Base-by-base conservation (phyloP, 1,140 invertebrate genomes). In the Procambarus clarkii region DNA sequence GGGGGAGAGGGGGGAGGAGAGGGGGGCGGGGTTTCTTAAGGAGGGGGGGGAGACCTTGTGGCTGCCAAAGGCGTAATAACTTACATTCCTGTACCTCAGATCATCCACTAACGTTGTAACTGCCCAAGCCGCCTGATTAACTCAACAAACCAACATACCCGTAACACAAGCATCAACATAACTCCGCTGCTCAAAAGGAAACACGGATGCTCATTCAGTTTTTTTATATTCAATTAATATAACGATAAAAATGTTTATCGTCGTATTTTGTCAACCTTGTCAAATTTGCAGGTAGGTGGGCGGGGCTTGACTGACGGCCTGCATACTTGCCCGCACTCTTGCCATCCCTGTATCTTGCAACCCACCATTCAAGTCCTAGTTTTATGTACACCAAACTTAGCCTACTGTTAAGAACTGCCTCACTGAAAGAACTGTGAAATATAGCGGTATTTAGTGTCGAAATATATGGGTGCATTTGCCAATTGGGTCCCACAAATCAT, bases 31-130 rank as follows among this genome's bases (percentile, higher is more conserved):
- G 34, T 34, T 34, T 34, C 34, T 34, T 34, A 34, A 34, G 34
- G 34, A 34, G 64, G 45, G 60, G 60, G 11, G 64, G 69, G 45
- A 34, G 83, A 76, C 45, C 50, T n/a, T 21, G 24, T 21, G 45
- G 83, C 45, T 86, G 83, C 83, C 83, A 86, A 64, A 24, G 21
- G 83, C 76, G 83, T 77, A 64, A 86, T 86, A 86, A 86, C 46
- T 50, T 76, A 18, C 45, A 48, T 46, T 46, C 3, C 9, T 34
- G 34, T 34, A 34, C 34, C 34, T 34, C 0, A 34, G 34, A 34
- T 34, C 34, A 34, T 34, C 34, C 34, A 34, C 1, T 34, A 34
- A 34, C 34, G 34, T 34, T 34, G 34, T 34, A 34, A 34, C 34
- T 34, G 34, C 34, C 34, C 34, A 34, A 0, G 34, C 34, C 34